Conservation (phyloP, 2,797 vertebrate genomes). For the Calcarius lapponicus region DNA sequence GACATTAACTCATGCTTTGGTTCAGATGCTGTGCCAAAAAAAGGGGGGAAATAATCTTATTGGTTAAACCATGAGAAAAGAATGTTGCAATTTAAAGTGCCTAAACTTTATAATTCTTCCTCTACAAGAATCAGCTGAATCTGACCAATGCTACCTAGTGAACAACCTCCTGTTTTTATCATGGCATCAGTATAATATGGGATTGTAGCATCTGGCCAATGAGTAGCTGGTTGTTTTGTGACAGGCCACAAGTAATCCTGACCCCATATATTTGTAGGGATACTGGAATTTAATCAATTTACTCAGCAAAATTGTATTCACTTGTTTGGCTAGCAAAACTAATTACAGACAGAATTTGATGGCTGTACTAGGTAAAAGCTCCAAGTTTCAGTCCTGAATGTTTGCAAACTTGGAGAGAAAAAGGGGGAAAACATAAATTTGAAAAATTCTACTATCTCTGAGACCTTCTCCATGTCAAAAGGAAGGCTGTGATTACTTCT, state of each 20-base stretch:
- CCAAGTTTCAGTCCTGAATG: background rate
- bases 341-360: background rate
- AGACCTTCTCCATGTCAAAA: background rate
- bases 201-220: background rate
- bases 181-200: background rate
- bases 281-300: background rate
- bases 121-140: background rate
- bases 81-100: background rate
- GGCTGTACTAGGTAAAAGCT: background rate
- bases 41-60: background rate
- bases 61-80: background rate
- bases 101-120: background rate
- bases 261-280: background rate
- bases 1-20: background rate
- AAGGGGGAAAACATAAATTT: background rate
- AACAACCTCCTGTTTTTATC: background rate
- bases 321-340: background rate
- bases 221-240: background rate
- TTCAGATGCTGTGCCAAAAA: background rate
- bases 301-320: background rate
- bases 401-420: background rate
- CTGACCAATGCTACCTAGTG: background rate
- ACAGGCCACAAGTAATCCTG: background rate
- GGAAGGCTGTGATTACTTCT: background rate
- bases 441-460: background rate